Percentiles rank a stretch among this genome's conserved stretches.
phyloP scores from a whole-genome alignment of 2,113 vertebrate species.

The Oryctolagus cuniculus region DNA sequence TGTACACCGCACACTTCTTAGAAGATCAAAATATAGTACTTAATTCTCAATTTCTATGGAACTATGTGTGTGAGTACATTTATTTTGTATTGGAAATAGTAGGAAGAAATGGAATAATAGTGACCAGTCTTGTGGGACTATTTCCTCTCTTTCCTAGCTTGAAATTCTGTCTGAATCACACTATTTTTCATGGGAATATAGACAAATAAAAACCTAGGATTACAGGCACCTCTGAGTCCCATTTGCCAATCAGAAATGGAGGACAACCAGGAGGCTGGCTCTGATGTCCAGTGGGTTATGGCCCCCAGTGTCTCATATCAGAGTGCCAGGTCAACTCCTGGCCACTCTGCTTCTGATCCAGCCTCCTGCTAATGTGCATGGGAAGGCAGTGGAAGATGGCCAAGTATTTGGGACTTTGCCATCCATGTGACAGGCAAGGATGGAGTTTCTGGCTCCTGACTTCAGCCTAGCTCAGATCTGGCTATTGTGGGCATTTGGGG shows the following conservation, averaged over 20 bases:
- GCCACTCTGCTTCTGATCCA: too few relatives aligned
- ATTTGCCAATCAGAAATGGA: slow-evolving; percentile 13
- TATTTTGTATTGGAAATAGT: slow-evolving; percentile 38
- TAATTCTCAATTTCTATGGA: slow-evolving; percentile 55
- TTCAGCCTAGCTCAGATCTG: too few relatives aligned
- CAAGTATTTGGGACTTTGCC: too few relatives aligned
- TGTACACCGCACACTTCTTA: neutral
- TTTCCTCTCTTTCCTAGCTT: neutral
- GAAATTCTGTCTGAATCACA: neutral
- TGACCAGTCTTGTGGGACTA: neutral
- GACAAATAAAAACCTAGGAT: neutral
- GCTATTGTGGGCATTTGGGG: too few relatives aligned
- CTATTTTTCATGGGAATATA: neutral
- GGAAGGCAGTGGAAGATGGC: too few relatives aligned
- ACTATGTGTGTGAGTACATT: neutral
- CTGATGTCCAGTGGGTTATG: too few relatives aligned
- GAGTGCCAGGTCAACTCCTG: too few relatives aligned
- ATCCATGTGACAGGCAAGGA: too few relatives aligned
- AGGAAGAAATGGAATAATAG: slow-evolving; percentile 8
- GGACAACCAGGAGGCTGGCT: neutral
- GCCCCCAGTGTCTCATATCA: too few relatives aligned
- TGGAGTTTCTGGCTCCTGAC: too few relatives aligned
- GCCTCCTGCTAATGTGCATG: too few relatives aligned
- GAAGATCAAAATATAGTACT: neutral
- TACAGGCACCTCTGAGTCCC: neutral